phyloP scores from a whole-genome alignment of 1,140 invertebrate genomes.

The Pteromalus puparum region DNA sequence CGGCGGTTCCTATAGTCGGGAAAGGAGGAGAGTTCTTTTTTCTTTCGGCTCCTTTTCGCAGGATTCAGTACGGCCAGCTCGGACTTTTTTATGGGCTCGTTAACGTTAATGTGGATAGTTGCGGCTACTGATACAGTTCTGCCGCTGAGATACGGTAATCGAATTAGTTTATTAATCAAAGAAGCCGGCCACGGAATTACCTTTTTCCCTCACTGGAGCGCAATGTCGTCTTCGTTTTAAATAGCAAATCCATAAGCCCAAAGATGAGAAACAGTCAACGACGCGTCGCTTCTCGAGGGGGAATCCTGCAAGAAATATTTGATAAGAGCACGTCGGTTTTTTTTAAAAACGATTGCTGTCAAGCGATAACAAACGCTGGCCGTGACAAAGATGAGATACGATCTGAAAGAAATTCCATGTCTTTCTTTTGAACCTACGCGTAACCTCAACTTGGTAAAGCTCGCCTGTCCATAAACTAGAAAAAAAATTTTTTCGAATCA shows the following conservation, averaged over 20 bases:
- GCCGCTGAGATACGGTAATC: not conserved
- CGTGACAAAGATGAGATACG: too few species aligned
- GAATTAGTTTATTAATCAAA: constrained; percentile 26
- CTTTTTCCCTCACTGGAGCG: too few species aligned
- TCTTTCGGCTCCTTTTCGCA: not conserved
- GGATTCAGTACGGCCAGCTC: not conserved
- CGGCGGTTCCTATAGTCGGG: not conserved
- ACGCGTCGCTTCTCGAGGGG: not conserved
- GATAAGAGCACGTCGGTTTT: not conserved
- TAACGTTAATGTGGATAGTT: not conserved
- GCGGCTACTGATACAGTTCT: not conserved
- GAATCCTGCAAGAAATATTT: not conserved
- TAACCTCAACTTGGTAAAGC: too few species aligned
- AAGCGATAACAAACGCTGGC: not conserved
- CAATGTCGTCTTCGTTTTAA: too few species aligned
- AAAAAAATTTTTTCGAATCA: too few species aligned
- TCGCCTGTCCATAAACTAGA: too few species aligned
- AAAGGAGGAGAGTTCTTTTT: not conserved
- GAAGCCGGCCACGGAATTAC: not conserved
- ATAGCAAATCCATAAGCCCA: too few species aligned
- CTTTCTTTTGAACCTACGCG: too few species aligned
- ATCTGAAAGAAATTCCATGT: too few species aligned
- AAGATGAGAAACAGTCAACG: too few species aligned
- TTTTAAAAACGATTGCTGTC: constrained; percentile 25
- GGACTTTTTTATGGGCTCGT: constrained; percentile 24